phyloP scores from a whole-genome alignment of 2,888 invertebrate genomes.

The Drosophila eohydei region DNA sequence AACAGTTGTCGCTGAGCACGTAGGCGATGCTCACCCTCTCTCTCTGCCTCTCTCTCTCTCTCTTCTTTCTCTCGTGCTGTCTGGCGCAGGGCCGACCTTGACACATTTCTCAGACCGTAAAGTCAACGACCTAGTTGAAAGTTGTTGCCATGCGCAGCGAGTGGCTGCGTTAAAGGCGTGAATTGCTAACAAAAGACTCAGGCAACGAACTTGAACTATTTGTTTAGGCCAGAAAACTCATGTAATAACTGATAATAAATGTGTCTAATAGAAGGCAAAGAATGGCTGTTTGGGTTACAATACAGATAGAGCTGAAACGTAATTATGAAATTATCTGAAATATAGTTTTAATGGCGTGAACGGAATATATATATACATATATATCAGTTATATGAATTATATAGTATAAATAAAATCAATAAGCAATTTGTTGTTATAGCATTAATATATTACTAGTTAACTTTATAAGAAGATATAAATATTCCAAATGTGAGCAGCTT shows the following conservation, averaged over 20 bases:
- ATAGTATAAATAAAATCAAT: no score
- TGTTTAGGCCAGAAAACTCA: neutral
- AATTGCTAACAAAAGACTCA: conserved; percentile 54
- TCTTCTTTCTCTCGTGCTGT: neutral
- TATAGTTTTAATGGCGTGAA: no score
- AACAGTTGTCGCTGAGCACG: conserved; percentile 51
- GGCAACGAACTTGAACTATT: conserved; percentile 55
- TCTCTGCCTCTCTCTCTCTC: neutral
- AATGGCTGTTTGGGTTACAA: neutral
- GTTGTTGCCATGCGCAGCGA: conserved; percentile 17
- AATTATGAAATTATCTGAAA: neutral
- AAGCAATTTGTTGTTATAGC: no score
- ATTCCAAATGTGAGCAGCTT: no score
- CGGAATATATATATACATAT: no score
- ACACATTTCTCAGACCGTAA: conserved; percentile 48
- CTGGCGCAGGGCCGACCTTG: conserved; percentile 43
- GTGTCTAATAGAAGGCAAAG: neutral
- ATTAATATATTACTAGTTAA: no score
- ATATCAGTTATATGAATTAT: no score
- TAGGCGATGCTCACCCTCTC: conserved; percentile 24
- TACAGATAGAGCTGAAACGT: no score
- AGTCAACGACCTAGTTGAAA: conserved; percentile 55
- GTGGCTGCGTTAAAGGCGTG: conserved; percentile 6
- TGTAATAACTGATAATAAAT: conserved; percentile 3
- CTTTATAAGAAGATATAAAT: no score